These are phyloP conservation scores for Poeciliopsis turrubarensis DNA, from an alignment of 2,113 vertebrate genomes.

Conservation along the genomic window DNA sequence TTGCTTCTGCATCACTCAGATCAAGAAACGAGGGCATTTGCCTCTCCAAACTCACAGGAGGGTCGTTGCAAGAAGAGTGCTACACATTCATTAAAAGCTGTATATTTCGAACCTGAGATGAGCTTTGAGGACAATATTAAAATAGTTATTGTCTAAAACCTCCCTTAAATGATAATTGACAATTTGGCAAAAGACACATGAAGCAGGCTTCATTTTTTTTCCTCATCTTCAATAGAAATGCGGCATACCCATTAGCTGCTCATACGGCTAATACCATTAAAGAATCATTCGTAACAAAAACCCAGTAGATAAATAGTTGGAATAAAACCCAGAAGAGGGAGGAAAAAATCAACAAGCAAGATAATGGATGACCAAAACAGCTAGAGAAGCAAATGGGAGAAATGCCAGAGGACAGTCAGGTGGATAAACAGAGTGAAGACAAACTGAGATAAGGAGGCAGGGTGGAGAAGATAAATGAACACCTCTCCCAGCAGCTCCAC, in stretches of 20 bases:
- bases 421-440: conserved; percentile 22
- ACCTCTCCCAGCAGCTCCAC: conserved; percentile 98
- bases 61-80: conserved; percentile 35
- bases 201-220: conserved; percentile 23
- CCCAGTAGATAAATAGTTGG: conserved; percentile 1
- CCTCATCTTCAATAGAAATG: conserved; percentile 22
- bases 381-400: conserved; percentile 8
- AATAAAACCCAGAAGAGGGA: conserved; percentile 15
- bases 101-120: conserved; percentile 25
- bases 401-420: conserved; percentile 26
- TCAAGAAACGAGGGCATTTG: conserved; percentile 25
- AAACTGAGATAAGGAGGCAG: conserved; percentile 1
- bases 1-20: conserved; percentile 35
- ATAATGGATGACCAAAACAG: conserved; percentile 1
- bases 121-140: conserved; percentile 25
- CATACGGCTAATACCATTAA: conserved; percentile 43
- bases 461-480: conserved; percentile 10
- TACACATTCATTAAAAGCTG: conserved; percentile 29
- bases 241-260: conserved; percentile 41
- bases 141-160: conserved; percentile 45
- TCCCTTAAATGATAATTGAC: conserved; percentile 41
- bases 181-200: conserved; percentile 27
- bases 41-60: conserved; percentile 24
- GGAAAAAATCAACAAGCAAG: conserved; percentile 11
- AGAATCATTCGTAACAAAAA: conserved; percentile 32